Conservation (phyloP, 2,888 invertebrate genomes). For the Troglohyphantes excavatus region DNA sequence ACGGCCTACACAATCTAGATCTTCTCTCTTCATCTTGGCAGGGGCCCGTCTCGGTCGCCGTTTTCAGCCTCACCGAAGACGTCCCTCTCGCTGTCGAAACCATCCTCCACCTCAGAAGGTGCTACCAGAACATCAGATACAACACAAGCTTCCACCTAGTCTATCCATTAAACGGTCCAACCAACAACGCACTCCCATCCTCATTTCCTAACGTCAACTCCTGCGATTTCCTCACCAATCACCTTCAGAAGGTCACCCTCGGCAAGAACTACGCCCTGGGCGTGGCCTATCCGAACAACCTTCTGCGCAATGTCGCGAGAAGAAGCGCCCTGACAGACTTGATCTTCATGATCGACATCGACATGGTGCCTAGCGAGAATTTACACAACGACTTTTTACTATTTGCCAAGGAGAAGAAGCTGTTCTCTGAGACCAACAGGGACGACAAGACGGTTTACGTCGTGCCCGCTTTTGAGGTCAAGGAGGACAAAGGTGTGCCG, state of each 20-base stretch:
- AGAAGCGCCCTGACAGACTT: conserved; percentile 83
- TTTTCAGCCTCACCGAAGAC: conserved; percentile 84
- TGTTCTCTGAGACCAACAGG: conserved; percentile 81
- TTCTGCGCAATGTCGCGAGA: conserved; percentile 85
- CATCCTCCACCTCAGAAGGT: conserved; percentile 83
- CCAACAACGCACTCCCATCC: conserved; percentile 74
- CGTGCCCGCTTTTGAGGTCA: conserved; percentile 85
- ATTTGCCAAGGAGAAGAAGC: conserved; percentile 82
- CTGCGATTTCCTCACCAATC: conserved; percentile 68
- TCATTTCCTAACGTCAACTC: conserved; percentile 64
- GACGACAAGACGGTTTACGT: conserved; percentile 84
- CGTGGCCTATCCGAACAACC: conserved; percentile 84
- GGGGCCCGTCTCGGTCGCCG: conserved; percentile 84
- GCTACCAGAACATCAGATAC: conserved; percentile 82
- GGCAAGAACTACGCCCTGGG: conserved; percentile 82
- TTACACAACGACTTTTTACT: conserved; percentile 30
- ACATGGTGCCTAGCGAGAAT: conserved; percentile 82
- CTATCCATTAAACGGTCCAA: conserved; percentile 82
- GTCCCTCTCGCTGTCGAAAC: conserved; percentile 82
- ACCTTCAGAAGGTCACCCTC: conserved; percentile 60
- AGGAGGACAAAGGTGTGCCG: conserved; percentile 82
- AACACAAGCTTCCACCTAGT: conserved; percentile 84
- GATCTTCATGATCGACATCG: conserved; percentile 84
- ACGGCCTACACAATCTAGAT: conserved; percentile 83
- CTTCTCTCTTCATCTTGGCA: conserved; percentile 83